Conservation (phyloP, 2,888 invertebrate species). For the Pherbina coryleti region DNA sequence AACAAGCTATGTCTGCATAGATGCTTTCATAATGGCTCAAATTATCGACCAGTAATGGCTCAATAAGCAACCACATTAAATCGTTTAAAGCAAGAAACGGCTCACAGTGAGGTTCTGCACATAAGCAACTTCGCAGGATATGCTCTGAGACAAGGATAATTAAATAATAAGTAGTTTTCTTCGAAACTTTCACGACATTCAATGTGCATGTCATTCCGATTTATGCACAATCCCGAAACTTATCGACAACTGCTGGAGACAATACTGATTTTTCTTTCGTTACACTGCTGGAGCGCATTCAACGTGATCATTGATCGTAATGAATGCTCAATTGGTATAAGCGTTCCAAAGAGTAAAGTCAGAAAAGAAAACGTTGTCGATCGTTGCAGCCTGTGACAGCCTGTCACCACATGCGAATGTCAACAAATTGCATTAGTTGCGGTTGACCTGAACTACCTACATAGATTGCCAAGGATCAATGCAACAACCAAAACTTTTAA, state of each 20-base stretch:
- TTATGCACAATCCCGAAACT: slow-evolving; percentile 53
- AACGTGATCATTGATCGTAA: slow-evolving; percentile 67
- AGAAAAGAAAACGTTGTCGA: neutral
- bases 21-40: neutral
- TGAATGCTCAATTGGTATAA: slow-evolving; percentile 51
- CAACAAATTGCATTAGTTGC: slow-evolving; percentile 23
- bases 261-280: slow-evolving; percentile 51
- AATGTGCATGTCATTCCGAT: slow-evolving; percentile 59
- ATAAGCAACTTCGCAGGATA: slow-evolving; percentile 17
- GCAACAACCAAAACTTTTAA: too few relatives aligned
- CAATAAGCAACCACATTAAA: slow-evolving; percentile 59
- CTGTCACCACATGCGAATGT: slow-evolving; percentile 24
- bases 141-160: slow-evolving; percentile 42
- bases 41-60: slow-evolving; percentile 48
- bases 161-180: slow-evolving; percentile 51
- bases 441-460: neutral
- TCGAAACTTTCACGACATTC: slow-evolving; percentile 53
- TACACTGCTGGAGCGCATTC: slow-evolving; percentile 63
- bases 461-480: neutral
- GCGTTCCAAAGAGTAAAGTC: neutral
- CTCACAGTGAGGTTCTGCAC: slow-evolving; percentile 48
- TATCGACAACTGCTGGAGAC: neutral
- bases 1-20: neutral
- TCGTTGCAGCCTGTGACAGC: neutral
- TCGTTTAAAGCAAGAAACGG: slow-evolving; percentile 39